Conservation (phyloP, 2,113 vertebrate species). For the Pavo muticus region DNA sequence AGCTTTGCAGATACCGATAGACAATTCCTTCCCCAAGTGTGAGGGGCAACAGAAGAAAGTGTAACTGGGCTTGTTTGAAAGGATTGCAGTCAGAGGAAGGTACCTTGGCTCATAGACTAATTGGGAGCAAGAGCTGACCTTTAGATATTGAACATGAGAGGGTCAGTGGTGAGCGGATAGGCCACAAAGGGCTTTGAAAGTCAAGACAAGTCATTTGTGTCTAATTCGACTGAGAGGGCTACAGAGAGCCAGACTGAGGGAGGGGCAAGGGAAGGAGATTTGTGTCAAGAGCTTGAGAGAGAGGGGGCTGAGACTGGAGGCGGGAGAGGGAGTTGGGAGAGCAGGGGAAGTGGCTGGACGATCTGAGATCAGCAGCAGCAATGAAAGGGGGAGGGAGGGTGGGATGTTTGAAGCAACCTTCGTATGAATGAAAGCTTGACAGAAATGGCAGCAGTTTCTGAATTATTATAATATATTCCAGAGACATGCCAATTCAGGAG, state of each 20-base stretch:
- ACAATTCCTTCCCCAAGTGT: slow-evolving; percentile 8
- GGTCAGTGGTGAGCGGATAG: slow-evolving; percentile 49
- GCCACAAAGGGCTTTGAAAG: slow-evolving; percentile 59
- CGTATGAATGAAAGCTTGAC: slow-evolving; percentile 56
- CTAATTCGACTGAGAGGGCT: slow-evolving; percentile 48
- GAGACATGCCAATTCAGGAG: slow-evolving; percentile 67
- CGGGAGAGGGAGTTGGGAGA: slow-evolving; percentile 39
- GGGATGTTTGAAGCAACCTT: slow-evolving; percentile 23
- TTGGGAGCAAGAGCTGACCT: slow-evolving; percentile 60
- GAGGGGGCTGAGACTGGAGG: slow-evolving; percentile 33
- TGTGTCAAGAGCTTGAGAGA: slow-evolving; percentile 41
- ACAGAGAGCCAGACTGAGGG: slow-evolving; percentile 27
- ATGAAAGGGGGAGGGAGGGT: slow-evolving; percentile 8
- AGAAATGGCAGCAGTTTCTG: slow-evolving; percentile 59
- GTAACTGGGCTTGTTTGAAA: slow-evolving; percentile 50
- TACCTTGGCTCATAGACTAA: slow-evolving; percentile 47
- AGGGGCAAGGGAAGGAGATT: slow-evolving; percentile 9
- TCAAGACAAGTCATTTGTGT: slow-evolving; percentile 58
- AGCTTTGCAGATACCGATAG: slow-evolving; percentile 35
- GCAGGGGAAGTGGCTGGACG: slow-evolving; percentile 27
- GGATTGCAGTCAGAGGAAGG: slow-evolving; percentile 19
- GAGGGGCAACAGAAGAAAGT: slow-evolving; percentile 34
- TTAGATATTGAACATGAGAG: slow-evolving; percentile 61
- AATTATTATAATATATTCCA: slow-evolving; percentile 68
- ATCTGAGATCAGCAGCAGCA: slow-evolving; percentile 4